Base-by-base conservation (phyloP, 2,797 vertebrate genomes). In the Xiphorhynchus erythropygius region DNA sequence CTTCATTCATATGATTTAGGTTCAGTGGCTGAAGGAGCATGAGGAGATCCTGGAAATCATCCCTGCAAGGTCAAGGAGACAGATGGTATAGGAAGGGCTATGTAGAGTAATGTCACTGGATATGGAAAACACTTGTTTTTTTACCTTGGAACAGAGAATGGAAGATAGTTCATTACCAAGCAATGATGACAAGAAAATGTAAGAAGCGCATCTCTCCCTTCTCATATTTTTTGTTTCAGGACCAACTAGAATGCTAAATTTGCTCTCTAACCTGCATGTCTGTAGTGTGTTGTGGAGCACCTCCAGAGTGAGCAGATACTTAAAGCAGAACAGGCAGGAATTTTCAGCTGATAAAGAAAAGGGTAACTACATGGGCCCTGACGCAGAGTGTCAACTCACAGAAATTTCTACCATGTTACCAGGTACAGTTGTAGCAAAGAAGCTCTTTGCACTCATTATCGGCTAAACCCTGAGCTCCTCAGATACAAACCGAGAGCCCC, bases 351-450 rank as follows among this genome's bases (percentile, higher is more conserved):
- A 27, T 33, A 17, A 83, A 75, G 33, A 25, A n/a, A 55, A 77
- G 8, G 17, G 19, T 28, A 55, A 21, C 9, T 42, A 21, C 4
- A 11, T 5, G 11, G 49, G 4, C 11, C 13, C 10, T 71, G 16
- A 15, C 21, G 49, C 12, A 24, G 53, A 59, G 30, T 39, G 27
- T 19, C 35, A n/a, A 9, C 25, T 59, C 47, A 13, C 37, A 79
- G 59, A 62, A 41, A 63, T 30, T 6, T 50, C 37, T 46, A 5
- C 15, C 0, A 0, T 32, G 24, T 11, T 59, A 27, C 9, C 14
- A 47, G 46, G 2, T 63, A 15, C 0, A 0, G 17, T 3, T 50
- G 41, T 24, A 65, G 35, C 44, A 60, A 81, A 84, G 44, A 16
- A 42, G 22, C 17, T 69, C 4, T 13, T 2, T 0, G 32, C 32